phyloP scores from a whole-genome alignment of 1,140 invertebrate species.

The Macrosteles quadrilineatus region DNA sequence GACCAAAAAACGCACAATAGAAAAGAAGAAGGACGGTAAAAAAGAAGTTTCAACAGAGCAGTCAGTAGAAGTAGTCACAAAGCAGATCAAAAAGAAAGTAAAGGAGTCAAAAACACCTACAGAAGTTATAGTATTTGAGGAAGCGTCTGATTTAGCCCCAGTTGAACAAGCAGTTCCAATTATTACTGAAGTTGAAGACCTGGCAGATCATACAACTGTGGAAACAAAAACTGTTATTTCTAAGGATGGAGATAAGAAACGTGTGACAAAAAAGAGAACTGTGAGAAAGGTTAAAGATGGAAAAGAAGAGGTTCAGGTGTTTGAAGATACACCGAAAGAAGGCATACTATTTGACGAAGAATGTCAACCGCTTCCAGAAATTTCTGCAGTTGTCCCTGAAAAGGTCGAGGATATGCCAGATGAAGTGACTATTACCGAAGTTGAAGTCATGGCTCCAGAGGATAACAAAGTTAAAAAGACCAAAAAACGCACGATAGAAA shows the following conservation, averaged over 20 bases:
- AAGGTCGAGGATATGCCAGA: conserved; percentile 25
- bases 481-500: conserved; percentile 31
- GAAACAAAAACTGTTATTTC: conserved; percentile 36
- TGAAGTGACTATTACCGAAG: conserved; percentile 34
- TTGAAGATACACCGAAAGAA: conserved; percentile 32
- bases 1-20: conserved; percentile 39
- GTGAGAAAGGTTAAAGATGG: conserved; percentile 36
- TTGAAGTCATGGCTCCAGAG: conserved; percentile 40
- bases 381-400: conserved; percentile 35
- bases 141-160: not conserved
- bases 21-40: conserved; percentile 34
- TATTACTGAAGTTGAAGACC: conserved; percentile 32
- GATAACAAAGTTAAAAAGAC: conserved; percentile 30
- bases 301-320: conserved; percentile 43
- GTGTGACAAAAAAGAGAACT: conserved; percentile 45
- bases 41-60: conserved; percentile 21
- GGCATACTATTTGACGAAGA: conserved; percentile 25
- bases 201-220: conserved; percentile 43
- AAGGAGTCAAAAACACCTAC: not conserved
- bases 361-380: conserved; percentile 33
- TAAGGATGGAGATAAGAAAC: conserved; percentile 36
- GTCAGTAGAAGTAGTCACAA: not conserved
- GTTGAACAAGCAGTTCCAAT: conserved; percentile 1
- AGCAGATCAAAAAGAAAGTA: not conserved
- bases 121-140: conserved; percentile 35